Conservation (phyloP, 2,797 vertebrate species). For the Rallus crepitans region DNA sequence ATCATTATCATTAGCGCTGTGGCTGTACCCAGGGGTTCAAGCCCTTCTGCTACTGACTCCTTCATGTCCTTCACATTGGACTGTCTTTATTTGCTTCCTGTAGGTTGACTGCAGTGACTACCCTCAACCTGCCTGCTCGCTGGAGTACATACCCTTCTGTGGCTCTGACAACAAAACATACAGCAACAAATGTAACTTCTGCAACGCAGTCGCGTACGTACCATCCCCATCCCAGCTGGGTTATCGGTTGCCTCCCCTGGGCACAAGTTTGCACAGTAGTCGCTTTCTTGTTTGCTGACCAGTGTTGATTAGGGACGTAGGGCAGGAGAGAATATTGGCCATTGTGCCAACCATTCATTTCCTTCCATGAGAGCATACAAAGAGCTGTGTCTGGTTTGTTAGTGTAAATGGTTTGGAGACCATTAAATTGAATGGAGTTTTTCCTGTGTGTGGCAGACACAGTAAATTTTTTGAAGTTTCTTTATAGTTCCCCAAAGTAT, state of each 20-base stretch:
- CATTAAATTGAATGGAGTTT: not conserved
- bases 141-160: slow-evolving; percentile 19
- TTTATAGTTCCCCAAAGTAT: not conserved
- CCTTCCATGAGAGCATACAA: not conserved
- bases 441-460: not conserved
- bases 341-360: not conserved
- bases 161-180: slow-evolving; percentile 55
- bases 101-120: slow-evolving; percentile 61
- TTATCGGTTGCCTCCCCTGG: not conserved
- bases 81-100: not conserved
- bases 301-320: not conserved
- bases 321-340: not conserved
- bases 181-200: slow-evolving; percentile 39
- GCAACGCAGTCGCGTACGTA: slow-evolving; percentile 43
- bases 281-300: not conserved
- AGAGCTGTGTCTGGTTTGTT: not conserved
- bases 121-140: not conserved
- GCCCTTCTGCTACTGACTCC: not conserved
- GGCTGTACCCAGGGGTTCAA: not conserved
- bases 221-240: not conserved
- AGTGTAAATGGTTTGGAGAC: not conserved
- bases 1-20: not conserved
- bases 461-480: not conserved
- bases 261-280: not conserved
- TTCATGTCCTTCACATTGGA: not conserved